Evolutionary conservation across 2,113 vertebrate species (phyloP), one percentile per base, ranked within the genome.

Genomic region (Percina caprodes): DNA sequence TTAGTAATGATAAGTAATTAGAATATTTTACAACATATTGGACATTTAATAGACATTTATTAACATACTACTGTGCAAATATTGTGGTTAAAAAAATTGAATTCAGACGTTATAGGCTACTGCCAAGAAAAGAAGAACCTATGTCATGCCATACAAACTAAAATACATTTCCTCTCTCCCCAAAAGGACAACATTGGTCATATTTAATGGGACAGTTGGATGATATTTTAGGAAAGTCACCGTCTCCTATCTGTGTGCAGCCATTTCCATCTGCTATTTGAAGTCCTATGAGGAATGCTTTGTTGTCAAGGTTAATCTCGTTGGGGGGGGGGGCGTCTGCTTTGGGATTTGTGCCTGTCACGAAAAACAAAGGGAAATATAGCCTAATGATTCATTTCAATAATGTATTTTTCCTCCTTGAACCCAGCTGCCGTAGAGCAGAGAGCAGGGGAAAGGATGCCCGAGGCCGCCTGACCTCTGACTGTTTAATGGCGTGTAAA

Each of bases 401-500:
- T 86, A 68, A 77, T 86, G 74, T 81, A 79, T 83, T 83, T 85
- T 87, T 86, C 74, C 67, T 77, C 72, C 60, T 54, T 66, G 73
- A 89, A 77, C 54, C 24, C 48, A 54, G 86, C 65, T 73, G 83
- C 85, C 75, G 51, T 3, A 55, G 73, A 70, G 81, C 62, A 12
- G 63, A 24, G 62, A 70, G 67, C 42, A 24, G 69, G 76, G 85
- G 56, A 82, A 71, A 69, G 83, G 84, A 79, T 61, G 86, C 84
- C 88, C 1, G 84, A 46, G 88, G 91, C 60, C 69, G 51, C 69
- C 62, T 92, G 94, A 95, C 94, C 94, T 90, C 85, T 92, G 89
- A 85, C 94, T 87, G 90, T 91, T 91, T 92, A 94, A 94, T 85
- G 92, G 89, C 90, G 93, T 93, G 93, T 92, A 90, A 91, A 91